Base-by-base conservation (phyloP, 2,888 invertebrate species). In the Dryobota labecula region DNA sequence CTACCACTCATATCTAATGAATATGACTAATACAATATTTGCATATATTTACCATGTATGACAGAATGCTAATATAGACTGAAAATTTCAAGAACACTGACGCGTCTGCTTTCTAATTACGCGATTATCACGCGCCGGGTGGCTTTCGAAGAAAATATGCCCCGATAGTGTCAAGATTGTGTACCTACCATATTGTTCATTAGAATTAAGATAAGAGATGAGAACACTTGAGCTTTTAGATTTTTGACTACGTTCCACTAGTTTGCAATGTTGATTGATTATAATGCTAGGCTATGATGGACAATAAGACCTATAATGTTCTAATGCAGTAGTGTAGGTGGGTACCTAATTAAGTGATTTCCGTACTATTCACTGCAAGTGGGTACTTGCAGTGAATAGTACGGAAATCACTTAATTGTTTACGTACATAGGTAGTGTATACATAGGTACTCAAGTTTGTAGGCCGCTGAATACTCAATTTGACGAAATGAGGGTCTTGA, bases 81-180 rank as follows among this genome's bases (percentile, higher is more conserved):
- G 77, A 71, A 76, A 63, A 47, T 78, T 79, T 82, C 57, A 79
- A 79, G 80, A 71, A 75, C 36, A 62, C 68, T 69, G 68, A 73
- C 76, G 70, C 51, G 27, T 33, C 11, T 20, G 38, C 65, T 75
- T 83, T 79, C 70, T 74, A 57, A 60, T 54, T 60, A 63, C 11
- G 54, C 33, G 74, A 70, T 54, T 18, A 78, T 74, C 70, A 80
- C 74, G 79, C 27, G 70, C 57, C 47, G 53, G n/a, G 13, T 53
- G 15, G 51, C 75, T 82, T 80, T 80, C 74, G 20, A 57, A 56
- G 38, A 57, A 78, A 74, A 78, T 54, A 66, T 73, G 65, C 41
- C 18, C 20, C 38, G 51, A 76, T 64, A 69, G 24, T 56, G 51
- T 63, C 58, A 53, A 63, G n/a, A 70, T 67, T 73, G 63, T 67